phyloP scores from a whole-genome alignment of 1,140 invertebrate genomes.

The Leptopilina clavipes region DNA sequence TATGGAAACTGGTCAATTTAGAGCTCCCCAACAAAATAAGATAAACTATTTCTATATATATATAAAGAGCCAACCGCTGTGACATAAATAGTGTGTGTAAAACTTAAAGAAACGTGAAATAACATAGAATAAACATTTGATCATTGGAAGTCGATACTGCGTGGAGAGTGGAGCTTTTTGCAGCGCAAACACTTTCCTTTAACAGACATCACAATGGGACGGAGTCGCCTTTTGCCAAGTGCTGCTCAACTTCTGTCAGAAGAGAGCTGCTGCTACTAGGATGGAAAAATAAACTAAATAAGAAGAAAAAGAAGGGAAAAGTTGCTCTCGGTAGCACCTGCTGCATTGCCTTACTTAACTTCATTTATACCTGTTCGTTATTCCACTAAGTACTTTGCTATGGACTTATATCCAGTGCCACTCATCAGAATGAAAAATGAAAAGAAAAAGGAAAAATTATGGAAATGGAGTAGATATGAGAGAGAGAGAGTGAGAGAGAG shows the following conservation, averaged over 20 bases:
- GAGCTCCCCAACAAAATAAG: too few species aligned
- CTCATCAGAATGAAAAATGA: conserved; percentile 30
- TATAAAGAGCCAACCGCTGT: neutral
- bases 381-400: conserved; percentile 59
- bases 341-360: conserved; percentile 62
- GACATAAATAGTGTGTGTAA: conserved; percentile 5
- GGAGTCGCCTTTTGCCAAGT: conserved; percentile 39
- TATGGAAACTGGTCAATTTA: too few species aligned
- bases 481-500: neutral
- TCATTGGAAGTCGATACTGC: conserved; percentile 1
- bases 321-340: conserved; percentile 53
- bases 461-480: conserved; percentile 21
- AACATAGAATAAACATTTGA: conserved; percentile 17
- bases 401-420: conserved; percentile 56
- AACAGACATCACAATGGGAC: neutral
- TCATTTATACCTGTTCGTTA: conserved; percentile 64
- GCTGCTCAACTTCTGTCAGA: conserved; percentile 54
- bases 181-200: conserved; percentile 5
- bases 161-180: neutral
- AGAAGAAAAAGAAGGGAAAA: conserved; percentile 41
- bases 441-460: conserved; percentile 7
- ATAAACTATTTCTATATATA: too few species aligned
- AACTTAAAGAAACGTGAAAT: conserved; percentile 12
- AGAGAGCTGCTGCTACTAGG: conserved; percentile 35
- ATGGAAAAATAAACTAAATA: conserved; percentile 29